Conservation (phyloP, 2,797 vertebrate species). For the Poeciliopsis presidionis region DNA sequence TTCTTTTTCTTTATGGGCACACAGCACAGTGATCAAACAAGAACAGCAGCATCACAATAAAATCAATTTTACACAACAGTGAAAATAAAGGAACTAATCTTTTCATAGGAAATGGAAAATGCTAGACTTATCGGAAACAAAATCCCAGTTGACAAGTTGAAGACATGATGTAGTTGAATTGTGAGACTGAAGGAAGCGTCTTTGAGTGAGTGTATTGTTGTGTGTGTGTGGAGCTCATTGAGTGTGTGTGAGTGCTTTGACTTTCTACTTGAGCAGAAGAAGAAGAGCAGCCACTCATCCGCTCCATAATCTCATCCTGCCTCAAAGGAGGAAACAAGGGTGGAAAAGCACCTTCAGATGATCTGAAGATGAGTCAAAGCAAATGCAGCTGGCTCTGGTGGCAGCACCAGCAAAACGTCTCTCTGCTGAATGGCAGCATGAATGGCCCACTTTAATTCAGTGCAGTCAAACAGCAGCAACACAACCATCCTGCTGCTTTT, state of each 20-base stretch:
- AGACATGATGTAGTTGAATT: neutral
- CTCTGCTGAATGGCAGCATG: constrained; percentile 75
- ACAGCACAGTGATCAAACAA: neutral
- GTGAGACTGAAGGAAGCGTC: neutral
- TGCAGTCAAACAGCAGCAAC: constrained; percentile 73
- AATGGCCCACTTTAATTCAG: constrained; percentile 81
- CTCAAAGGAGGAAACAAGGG: constrained; percentile 53
- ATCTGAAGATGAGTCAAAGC: constrained; percentile 74
- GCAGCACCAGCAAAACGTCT: constrained; percentile 53
- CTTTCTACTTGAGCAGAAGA: constrained; percentile 41
- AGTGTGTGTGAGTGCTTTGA: constrained; percentile 26
- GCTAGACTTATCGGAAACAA: neutral
- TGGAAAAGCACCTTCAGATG: constrained; percentile 66
- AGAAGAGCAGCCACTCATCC: constrained; percentile 47
- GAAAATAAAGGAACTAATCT: neutral
- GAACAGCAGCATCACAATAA: neutral
- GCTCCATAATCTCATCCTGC: constrained; percentile 51
- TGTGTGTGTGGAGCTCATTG: neutral
- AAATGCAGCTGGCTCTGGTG: constrained; percentile 62
- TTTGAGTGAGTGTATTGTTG: neutral
- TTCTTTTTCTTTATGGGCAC: no score
- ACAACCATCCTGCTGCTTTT: constrained; percentile 70
- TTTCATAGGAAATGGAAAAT: neutral
- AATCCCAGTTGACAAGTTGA: neutral
- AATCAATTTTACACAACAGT: neutral